Conservation (phyloP, 1,140 invertebrate genomes). For the Bombus pyrosoma region DNA sequence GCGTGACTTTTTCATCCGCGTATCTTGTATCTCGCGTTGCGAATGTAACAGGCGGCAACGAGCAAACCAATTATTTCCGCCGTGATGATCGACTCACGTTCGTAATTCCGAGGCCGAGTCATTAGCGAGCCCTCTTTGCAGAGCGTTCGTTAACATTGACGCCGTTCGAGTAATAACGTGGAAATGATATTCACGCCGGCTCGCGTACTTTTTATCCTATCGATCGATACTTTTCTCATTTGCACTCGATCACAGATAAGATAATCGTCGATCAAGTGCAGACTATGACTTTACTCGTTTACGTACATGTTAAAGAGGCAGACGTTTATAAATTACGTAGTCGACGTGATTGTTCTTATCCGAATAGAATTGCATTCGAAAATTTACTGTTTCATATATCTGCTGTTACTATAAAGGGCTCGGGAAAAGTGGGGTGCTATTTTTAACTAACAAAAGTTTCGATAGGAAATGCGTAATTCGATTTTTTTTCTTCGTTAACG, state of each 20-base stretch:
- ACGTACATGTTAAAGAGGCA: not conserved
- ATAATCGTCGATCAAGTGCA: constrained; percentile 5
- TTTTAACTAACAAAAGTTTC: not conserved
- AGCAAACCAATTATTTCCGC: constrained; percentile 49
- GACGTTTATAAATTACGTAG: not conserved
- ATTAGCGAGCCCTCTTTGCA: constrained; percentile 37
- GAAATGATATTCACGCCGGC: constrained; percentile 14
- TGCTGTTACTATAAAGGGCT: not conserved
- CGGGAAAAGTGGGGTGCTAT: not conserved
- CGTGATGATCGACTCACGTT: constrained; percentile 47
- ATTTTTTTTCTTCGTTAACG: not conserved
- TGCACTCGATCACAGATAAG: constrained; percentile 8
- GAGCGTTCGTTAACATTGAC: constrained; percentile 44
- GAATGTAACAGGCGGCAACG: constrained; percentile 33
- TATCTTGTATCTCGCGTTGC: constrained; percentile 39
- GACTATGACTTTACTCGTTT: not conserved
- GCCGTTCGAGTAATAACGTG: not conserved
- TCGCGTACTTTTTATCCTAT: not conserved
- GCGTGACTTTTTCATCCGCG: constrained; percentile 12
- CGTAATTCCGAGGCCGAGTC: constrained; percentile 39
- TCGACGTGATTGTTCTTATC: not conserved
- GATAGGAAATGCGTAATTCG: not conserved
- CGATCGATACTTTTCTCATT: constrained; percentile 13
- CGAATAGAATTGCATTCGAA: not conserved
- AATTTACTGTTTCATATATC: not conserved